Evolutionary conservation across 1,140 invertebrate genomes (phyloP).

Genomic region (Lerema accius): DNA sequence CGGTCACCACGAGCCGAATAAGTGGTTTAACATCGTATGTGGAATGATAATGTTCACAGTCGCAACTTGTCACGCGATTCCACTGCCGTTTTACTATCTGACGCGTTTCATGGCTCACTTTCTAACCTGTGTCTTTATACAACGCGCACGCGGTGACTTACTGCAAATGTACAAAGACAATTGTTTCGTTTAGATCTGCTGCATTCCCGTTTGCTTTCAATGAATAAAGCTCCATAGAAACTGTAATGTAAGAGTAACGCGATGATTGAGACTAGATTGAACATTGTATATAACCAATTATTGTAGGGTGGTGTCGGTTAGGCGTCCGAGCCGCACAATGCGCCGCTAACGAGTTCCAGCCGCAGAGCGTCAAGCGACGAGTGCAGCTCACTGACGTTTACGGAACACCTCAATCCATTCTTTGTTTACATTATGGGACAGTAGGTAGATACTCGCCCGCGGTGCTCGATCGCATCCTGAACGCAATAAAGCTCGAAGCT

Average conservation of each 20-base stretch:
- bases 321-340: slow-evolving; percentile 47
- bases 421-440: slow-evolving; percentile 55
- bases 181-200: slow-evolving; percentile 7
- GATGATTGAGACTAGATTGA: slow-evolving; percentile 33
- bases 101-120: slow-evolving; percentile 61
- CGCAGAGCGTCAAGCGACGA: slow-evolving; percentile 41
- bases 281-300: slow-evolving; percentile 47
- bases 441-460: slow-evolving; percentile 41
- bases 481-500: slow-evolving; percentile 69
- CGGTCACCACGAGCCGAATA: slow-evolving; percentile 76
- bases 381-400: slow-evolving; percentile 37
- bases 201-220: slow-evolving; percentile 13
- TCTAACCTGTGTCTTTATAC: slow-evolving; percentile 61
- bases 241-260: slow-evolving; percentile 12
- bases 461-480: slow-evolving; percentile 60
- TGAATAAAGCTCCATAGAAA: slow-evolving; percentile 14
- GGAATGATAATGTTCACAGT: slow-evolving; percentile 75
- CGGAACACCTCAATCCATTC: slow-evolving; percentile 57
- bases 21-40: slow-evolving; percentile 76
- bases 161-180: slow-evolving; percentile 8
- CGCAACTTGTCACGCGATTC: slow-evolving; percentile 69
- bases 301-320: slow-evolving; percentile 44
- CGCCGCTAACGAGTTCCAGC: slow-evolving; percentile 57
- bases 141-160: slow-evolving; percentile 9
- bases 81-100: slow-evolving; percentile 54